A percentile compares a stretch with the other conserved stretches of the same genome.
phyloP scores from a whole-genome alignment of 2,888 invertebrate genomes.

The Rhingia rostrata region DNA sequence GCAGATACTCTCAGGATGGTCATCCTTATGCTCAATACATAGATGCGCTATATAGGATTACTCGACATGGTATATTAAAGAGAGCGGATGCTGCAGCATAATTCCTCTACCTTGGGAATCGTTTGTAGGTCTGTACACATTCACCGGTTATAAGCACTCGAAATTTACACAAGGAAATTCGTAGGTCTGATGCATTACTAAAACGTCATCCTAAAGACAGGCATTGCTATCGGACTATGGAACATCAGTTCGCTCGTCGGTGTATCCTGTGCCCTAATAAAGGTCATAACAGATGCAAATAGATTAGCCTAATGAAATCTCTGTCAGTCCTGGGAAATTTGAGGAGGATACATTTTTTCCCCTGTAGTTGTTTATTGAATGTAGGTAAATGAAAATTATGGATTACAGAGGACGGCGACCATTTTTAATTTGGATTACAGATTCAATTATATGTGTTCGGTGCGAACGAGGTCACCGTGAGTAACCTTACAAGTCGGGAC shows the following conservation, averaged over 20 bases:
- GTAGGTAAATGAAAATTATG: neutral
- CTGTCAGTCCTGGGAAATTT: conserved; percentile 17
- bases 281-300: conserved; percentile 61
- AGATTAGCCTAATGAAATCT: conserved; percentile 71
- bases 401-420: neutral
- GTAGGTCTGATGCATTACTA: conserved; percentile 46
- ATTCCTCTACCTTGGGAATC: conserved; percentile 41
- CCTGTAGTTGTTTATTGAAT: conserved; percentile 2
- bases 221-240: neutral
- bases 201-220: neutral
- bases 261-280: conserved; percentile 8
- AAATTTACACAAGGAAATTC: conserved; percentile 53
- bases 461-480: neutral
- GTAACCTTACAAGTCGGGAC: too few relatives aligned
- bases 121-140: conserved; percentile 6
- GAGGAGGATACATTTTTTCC: neutral
- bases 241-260: conserved; percentile 9
- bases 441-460: neutral
- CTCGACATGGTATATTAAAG: conserved; percentile 18
- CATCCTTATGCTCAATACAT: conserved; percentile 48
- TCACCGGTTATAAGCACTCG: conserved; percentile 30
- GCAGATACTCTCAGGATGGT: conserved; percentile 61
- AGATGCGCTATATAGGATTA: neutral
- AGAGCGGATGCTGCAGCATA: conserved; percentile 45
- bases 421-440: neutral